Evolutionary conservation across 2,113 vertebrate genomes (phyloP), one percentile per base, ranked within the genome.

Genomic region (Mobula hypostoma): DNA sequence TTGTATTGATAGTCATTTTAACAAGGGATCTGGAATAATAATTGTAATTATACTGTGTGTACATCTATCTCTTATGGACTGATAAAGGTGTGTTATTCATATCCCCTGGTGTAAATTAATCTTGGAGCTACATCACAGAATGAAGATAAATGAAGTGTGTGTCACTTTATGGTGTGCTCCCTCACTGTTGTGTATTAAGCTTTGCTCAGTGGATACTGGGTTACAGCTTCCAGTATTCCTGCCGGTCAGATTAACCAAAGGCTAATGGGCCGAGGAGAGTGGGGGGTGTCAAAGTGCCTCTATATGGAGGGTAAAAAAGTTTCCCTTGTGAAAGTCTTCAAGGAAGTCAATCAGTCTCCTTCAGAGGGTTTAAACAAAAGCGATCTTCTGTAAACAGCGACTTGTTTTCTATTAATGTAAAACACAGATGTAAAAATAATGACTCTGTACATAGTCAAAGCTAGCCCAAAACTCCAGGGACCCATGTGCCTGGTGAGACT

Each of bases 391-490:
- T 40, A 93, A 93, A 93, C 91, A 93, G 32, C 11, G 70, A 56
- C 66, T 27, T 93, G 91, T 93, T 93, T 93, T 93, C 91, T 56
- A 76, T 76, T 74, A 93, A 93, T 93, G 91, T 93, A 74, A 93
- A 93, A 74, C 68, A 76, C 91, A 93, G 91, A 93, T 93, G 91
- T 93, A 72, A 93, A 93, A 93, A 93, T 76, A 93, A 76, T 93
- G 91, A 56, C 36, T 93, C 36, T 93, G 24, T 74, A 93, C 91
- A 93, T 40, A 93, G 91, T 93, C 91, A 93, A 93, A 93, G 29
- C 91, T 74, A 74, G 72, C 91, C 70, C 24, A 72, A 93, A 74
- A 76, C 70, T 93, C 68, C 70, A 74, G 91, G 40, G 91, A 92
- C 36, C 90, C 40, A 66, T 72, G 66, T 32, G 90, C 68, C 70